These are phyloP conservation scores for Daboia siamensis DNA, from an alignment of 2,113 vertebrate genomes.

Conservation along the genomic window DNA sequence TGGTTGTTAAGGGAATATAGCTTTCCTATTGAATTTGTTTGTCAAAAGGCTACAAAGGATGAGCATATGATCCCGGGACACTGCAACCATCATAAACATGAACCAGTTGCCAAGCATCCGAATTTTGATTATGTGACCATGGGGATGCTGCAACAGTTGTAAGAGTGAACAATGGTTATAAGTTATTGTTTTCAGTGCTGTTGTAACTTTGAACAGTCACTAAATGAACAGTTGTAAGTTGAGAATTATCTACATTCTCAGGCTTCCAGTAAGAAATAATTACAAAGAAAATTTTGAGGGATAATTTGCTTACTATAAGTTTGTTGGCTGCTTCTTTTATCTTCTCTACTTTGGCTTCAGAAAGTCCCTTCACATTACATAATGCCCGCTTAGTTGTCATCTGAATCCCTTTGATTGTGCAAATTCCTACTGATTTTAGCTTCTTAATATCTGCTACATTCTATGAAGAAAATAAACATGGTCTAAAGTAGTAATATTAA, in stretches of 20 bases:
- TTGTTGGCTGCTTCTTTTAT: constrained; percentile 98
- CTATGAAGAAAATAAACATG: constrained; percentile 67
- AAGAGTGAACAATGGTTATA: no score
- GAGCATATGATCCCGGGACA: no score
- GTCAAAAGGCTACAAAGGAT: no score
- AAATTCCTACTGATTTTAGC: constrained; percentile 93
- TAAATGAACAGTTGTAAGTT: no score
- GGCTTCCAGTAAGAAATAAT: constrained; percentile 3
- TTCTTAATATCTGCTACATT: constrained; percentile 97
- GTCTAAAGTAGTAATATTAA: constrained; percentile 23
- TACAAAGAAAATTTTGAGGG: background rate
- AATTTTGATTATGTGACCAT: no score
- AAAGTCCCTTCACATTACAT: constrained; percentile 94
- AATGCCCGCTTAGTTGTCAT: constrained; percentile 93
- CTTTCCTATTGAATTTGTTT: no score
- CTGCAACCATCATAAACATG: no score
- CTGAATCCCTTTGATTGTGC: constrained; percentile 95
- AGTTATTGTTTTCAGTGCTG: no score
- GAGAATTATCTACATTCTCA: background rate
- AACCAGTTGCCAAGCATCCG: no score
- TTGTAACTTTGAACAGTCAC: no score
- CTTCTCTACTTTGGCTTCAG: constrained; percentile 98
- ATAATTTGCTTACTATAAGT: constrained; percentile 79
- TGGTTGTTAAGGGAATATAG: no score
- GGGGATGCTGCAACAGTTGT: no score